A percentile compares a stretch with the other conserved stretches of the same genome.
Evolutionary conservation across 2,888 invertebrate species (phyloP).

Genomic region (Hemithea aestivaria): DNA sequence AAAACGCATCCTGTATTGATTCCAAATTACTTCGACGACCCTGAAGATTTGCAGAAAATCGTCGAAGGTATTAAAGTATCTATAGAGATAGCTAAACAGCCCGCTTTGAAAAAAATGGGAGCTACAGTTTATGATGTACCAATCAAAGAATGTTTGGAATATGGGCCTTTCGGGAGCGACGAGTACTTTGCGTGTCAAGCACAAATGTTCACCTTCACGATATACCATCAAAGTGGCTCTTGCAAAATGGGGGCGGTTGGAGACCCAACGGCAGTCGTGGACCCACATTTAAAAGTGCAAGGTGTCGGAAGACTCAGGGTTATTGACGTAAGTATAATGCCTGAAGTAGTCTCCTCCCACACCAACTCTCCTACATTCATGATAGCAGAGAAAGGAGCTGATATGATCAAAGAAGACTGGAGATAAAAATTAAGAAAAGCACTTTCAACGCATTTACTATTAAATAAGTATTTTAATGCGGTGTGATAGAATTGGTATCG

Average conservation of each 20-base stretch:
- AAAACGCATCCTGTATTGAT: slow-evolving; percentile 85
- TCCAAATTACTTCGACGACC: slow-evolving; percentile 86
- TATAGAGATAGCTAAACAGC: slow-evolving; percentile 77
- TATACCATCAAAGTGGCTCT: slow-evolving; percentile 84
- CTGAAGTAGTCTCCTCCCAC: slow-evolving; percentile 86
- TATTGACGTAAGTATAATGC: slow-evolving; percentile 89
- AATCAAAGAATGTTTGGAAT: slow-evolving; percentile 78
- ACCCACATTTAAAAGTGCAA: slow-evolving; percentile 80
- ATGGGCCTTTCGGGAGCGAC: slow-evolving; percentile 80
- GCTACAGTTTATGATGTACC: slow-evolving; percentile 79
- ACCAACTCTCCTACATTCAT: slow-evolving; percentile 88
- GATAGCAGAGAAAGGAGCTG: slow-evolving; percentile 89
- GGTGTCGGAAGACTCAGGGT: slow-evolving; percentile 84
- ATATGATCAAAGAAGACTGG: slow-evolving; percentile 82
- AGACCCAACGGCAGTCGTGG: slow-evolving; percentile 82
- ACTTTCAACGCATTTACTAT: neutral
- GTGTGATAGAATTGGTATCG: slow-evolving; percentile 1
- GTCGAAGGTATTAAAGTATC: slow-evolving; percentile 81
- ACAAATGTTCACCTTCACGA: slow-evolving; percentile 82
- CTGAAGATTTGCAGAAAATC: slow-evolving; percentile 81
- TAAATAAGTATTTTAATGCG: slow-evolving; percentile 13
- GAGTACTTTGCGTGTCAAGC: slow-evolving; percentile 84
- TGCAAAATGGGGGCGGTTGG: slow-evolving; percentile 81
- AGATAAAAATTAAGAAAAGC: slow-evolving; percentile 33
- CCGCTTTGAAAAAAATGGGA: slow-evolving; percentile 79